Base-by-base conservation (phyloP, 2,797 vertebrate genomes). In the Neosilurus hyrtlii region DNA sequence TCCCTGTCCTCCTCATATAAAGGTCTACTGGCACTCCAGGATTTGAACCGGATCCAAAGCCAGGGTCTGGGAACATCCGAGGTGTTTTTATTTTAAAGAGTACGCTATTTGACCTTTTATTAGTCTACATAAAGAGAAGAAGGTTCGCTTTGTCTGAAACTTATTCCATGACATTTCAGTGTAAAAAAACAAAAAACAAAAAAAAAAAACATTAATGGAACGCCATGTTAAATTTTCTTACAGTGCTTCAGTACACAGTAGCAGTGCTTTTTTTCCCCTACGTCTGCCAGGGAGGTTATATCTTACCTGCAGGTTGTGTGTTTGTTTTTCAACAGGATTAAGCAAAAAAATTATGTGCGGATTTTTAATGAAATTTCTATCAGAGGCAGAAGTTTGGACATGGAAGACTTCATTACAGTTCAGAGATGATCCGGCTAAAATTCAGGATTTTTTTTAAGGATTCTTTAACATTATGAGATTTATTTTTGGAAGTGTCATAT, bases 41-140 rank as follows among this genome's bases (percentile, higher is more conserved):
- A 67, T 72, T 49, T 67, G 71, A 82, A 70, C 49, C 63, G 26
- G 12, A 26, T 49, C 70, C 79, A 43, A 61, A 3, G n/a, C 22
- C 59, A 1, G 37, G 15, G 61, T 65, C 43, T 61, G 56, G 18
- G 51, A 26, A 54, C 1, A 22, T 18, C 67, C 2, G 51, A 73
- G 51, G 56, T 79, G 76, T 65, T 12, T 30, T 52, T 78, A 52
- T 65, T 78, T 63, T 24, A 61, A 76, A 61, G 56, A 11, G 54
- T n/a, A 65, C 43, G 4, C n/a, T 65, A 35, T 63, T 63, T 78
- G 61, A 65, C 61, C 75, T 78, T 61, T 76, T 70, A 52, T 52
- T 79, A 26, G 37, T 18, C 37, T 20, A 20, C 61, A 20, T 51
- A 52, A 24, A 79, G 59, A 63, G 76, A 65, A 52, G 49, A 65